phyloP scores from a whole-genome alignment of 2,113 vertebrate genomes.

The Ia io region DNA sequence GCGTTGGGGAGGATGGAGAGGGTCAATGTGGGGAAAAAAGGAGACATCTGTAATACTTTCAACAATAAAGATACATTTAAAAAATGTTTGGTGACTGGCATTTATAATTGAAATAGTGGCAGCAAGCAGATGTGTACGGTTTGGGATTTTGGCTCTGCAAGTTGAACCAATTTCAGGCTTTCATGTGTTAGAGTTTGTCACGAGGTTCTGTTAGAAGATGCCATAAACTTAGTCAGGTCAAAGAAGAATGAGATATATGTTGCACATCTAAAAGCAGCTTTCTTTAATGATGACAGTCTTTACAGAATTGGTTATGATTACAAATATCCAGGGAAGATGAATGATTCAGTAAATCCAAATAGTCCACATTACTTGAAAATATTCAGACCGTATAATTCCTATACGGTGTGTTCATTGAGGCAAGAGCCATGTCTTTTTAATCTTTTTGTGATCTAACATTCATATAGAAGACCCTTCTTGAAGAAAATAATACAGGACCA shows the following conservation, averaged over 20 bases:
- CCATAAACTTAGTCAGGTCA: neutral
- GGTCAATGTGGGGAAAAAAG: too few relatives aligned
- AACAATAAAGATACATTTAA: too few relatives aligned
- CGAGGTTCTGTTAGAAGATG: neutral
- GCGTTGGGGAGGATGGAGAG: too few relatives aligned
- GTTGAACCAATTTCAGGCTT: neutral
- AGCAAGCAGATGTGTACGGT: neutral
- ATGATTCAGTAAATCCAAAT: neutral
- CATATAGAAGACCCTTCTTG: neutral
- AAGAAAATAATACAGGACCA: neutral
- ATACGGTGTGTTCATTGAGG: neutral
- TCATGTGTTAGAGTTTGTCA: neutral
- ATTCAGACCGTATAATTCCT: neutral
- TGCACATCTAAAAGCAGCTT: neutral
- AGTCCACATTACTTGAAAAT: neutral
- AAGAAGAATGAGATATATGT: neutral
- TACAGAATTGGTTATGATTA: neutral
- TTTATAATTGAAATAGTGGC: neutral
- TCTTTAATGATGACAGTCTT: neutral
- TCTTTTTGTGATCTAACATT: neutral
- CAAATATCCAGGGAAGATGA: neutral
- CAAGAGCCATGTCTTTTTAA: neutral
- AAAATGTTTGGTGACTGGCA: neutral
- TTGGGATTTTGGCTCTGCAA: neutral
- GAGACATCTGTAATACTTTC: too few relatives aligned